Evolutionary conservation across 2,797 vertebrate species (phyloP), one percentile per base, ranked within the genome.

Genomic region (Borostomias antarcticus): DNA sequence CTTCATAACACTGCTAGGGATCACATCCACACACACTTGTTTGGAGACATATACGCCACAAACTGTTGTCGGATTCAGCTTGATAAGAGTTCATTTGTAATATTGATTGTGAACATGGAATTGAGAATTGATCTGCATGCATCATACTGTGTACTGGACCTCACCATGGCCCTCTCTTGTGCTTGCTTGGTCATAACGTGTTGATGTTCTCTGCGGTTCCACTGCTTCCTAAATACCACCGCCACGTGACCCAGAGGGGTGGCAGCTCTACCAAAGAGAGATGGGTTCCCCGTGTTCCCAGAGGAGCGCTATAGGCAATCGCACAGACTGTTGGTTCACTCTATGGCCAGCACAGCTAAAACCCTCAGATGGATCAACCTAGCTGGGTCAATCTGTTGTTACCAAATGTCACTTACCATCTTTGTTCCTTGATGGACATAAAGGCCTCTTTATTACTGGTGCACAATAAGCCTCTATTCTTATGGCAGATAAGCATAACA

Each of bases 361-460:
- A 85, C 86, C 82, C 85, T 86, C 77, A 82, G 85, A 80, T 76
- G 88, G 88, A 92, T 91, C 90, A 85, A 73, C 76, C 77, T 77
- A 89, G 89, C 85, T 90, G 86, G 89, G 89, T 92, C 89, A 91
- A 68, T 88, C 88, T 92, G 92, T 91, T 92, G 90, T 90, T 78
- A 82, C 79, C 80, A 77, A 82, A 81, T 91, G 90, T 90, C 91
- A 90, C 91, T 91, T 85, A 77, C 80, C 81, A 89, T 93, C 93
- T 94, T 96, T 95, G 92, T 94, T 88, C 85, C 66, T 74, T 91
- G 91, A 93, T 92, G 92, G 91, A 95, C 90, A 94, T 92, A 89
- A 87, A 92, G 90, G 89, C 72, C 77, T 28, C 78, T 82, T 88
- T 83, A 91, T 92, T 88, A 82, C 87, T 80, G 71, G 3, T 28